Evolutionary conservation across 1,140 invertebrate species (phyloP).

Genomic region (Aleiodes sp.): DNA sequence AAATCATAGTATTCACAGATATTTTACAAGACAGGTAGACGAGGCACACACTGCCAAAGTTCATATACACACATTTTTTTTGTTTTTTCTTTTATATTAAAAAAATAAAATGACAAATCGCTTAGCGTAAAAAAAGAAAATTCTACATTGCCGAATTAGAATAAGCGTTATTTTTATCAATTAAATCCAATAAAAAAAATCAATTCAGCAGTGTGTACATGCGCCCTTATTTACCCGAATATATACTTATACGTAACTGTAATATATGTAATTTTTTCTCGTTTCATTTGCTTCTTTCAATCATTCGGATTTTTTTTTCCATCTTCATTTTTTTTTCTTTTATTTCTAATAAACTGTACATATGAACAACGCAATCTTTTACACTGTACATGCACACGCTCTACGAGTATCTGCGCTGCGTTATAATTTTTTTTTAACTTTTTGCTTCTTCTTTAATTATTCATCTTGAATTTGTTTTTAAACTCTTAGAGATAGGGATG

Average conservation of each 20-base stretch:
- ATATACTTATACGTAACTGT: constrained; percentile 59
- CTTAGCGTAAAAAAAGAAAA: constrained; percentile 19
- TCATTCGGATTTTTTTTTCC: constrained; percentile 35
- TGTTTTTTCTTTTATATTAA: constrained; percentile 10
- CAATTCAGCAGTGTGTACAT: constrained; percentile 44
- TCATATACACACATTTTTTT: constrained; percentile 11
- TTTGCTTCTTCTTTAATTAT: constrained; percentile 3
- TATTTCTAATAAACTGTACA: constrained; percentile 64
- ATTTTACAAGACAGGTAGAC: constrained; percentile 64
- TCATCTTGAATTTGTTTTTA: background rate
- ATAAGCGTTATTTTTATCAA: background rate
- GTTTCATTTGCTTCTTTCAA: constrained; percentile 44
- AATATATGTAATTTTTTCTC: constrained; percentile 52
- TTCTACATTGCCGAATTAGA: background rate
- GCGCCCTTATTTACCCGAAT: constrained; percentile 43
- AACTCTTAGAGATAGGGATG: constrained; percentile 23
- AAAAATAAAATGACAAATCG: constrained; percentile 23
- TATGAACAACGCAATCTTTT: constrained; percentile 67
- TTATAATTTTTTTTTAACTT: constrained; percentile 45
- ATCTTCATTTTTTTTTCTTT: constrained; percentile 36
- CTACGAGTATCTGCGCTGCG: constrained; percentile 57
- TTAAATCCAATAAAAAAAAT: constrained; percentile 29
- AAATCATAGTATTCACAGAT: constrained; percentile 68
- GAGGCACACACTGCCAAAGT: constrained; percentile 48
- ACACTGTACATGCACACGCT: constrained; percentile 65